phyloP scores from a whole-genome alignment of 2,888 invertebrate genomes.

The Heliconius charithonia region DNA sequence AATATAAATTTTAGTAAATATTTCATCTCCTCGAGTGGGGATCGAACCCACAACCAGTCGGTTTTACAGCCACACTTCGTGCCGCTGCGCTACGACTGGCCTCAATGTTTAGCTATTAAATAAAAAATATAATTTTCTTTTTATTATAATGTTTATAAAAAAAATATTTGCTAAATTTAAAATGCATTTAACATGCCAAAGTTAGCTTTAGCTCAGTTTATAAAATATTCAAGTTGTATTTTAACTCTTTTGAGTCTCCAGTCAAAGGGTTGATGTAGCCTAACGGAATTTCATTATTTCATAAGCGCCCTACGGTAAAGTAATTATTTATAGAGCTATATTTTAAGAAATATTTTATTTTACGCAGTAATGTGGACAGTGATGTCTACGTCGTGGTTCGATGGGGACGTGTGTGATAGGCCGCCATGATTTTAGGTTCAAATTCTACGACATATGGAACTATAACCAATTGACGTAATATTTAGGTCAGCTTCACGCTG shows the following conservation, averaged over 20 bases:
- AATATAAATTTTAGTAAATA: too few relatives aligned
- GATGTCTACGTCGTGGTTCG: background rate
- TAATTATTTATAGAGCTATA: slow-evolving; percentile 13
- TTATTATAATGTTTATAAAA: too few relatives aligned
- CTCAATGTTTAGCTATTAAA: too few relatives aligned
- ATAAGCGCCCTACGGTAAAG: slow-evolving; percentile 17
- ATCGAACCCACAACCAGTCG: too few relatives aligned
- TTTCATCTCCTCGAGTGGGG: too few relatives aligned
- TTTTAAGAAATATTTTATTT: slow-evolving; percentile 3
- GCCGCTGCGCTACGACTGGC: too few relatives aligned
- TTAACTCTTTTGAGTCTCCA: slow-evolving; percentile 33
- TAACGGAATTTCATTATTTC: slow-evolving; percentile 37
- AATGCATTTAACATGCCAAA: background rate
- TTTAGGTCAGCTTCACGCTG: too few relatives aligned
- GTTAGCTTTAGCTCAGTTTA: slow-evolving; percentile 10
- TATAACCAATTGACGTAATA: too few relatives aligned
- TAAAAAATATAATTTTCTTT: too few relatives aligned
- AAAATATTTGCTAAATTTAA: too few relatives aligned
- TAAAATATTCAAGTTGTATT: slow-evolving; percentile 43
- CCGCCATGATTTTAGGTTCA: background rate
- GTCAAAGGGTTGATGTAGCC: slow-evolving; percentile 30
- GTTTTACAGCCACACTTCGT: too few relatives aligned
- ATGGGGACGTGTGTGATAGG: background rate
- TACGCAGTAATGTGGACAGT: background rate
- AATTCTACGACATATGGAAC: background rate